phyloP scores from a whole-genome alignment of 2,797 vertebrate species.

The Naso thynnoides region DNA sequence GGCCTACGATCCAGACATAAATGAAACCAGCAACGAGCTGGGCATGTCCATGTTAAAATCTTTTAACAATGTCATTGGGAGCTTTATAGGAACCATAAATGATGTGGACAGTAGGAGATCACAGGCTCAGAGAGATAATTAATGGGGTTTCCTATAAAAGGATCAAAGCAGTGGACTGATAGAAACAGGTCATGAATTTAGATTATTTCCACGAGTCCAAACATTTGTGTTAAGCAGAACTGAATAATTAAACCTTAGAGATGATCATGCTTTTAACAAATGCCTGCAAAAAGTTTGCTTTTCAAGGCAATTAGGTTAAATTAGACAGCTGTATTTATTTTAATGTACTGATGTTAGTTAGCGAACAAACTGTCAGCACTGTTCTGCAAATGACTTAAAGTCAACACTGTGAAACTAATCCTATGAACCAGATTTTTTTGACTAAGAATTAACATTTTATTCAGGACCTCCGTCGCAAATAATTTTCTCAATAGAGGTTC shows the following conservation, averaged over 20 bases:
- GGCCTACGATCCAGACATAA: conserved; percentile 91
- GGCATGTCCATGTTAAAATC: conserved; percentile 90
- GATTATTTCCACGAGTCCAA: conserved; percentile 3
- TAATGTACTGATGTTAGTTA: neutral
- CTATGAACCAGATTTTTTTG: neutral
- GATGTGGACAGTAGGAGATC: conserved; percentile 73
- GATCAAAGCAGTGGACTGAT: neutral
- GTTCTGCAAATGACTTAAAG: neutral
- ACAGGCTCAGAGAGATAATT: conserved; percentile 37
- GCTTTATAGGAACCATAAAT: conserved; percentile 82
- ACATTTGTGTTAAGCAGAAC: neutral
- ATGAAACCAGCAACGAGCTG: conserved; percentile 94
- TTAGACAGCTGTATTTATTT: neutral
- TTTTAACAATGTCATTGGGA: conserved; percentile 89
- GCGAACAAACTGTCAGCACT: neutral
- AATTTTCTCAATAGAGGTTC: neutral
- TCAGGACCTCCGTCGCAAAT: neutral
- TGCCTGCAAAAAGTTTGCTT: neutral
- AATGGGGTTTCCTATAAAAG: neutral
- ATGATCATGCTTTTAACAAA: too few relatives aligned
- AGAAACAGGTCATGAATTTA: neutral
- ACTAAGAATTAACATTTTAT: neutral
- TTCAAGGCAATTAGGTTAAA: neutral
- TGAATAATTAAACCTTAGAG: neutral
- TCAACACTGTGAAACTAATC: conserved; percentile 15